These are phyloP conservation scores for Drosophila dunni DNA, from an alignment of 1,140 invertebrate species.

Conservation along the genomic window DNA sequence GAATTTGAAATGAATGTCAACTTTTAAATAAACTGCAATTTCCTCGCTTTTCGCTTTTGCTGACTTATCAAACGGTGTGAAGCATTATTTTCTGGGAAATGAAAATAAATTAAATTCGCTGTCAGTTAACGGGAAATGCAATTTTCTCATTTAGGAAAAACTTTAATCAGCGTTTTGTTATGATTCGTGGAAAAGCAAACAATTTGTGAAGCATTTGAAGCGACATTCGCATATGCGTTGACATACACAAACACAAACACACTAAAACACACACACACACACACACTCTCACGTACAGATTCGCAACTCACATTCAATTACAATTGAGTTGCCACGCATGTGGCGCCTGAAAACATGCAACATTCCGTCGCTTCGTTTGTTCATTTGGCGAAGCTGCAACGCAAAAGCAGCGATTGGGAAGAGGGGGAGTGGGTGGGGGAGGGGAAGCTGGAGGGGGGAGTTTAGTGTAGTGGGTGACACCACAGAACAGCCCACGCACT, in stretches of 20 bases:
- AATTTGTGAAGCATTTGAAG: slow-evolving; percentile 12
- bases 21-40: too few relatives aligned
- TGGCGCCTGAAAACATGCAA: slow-evolving; percentile 23
- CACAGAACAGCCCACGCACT: background rate
- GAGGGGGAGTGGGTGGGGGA: too few relatives aligned
- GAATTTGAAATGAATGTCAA: too few relatives aligned
- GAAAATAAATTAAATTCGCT: background rate
- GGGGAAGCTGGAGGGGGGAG: too few relatives aligned
- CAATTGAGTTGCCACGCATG: slow-evolving; percentile 24
- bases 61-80: background rate
- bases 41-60: too few relatives aligned
- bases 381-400: slow-evolving; percentile 24
- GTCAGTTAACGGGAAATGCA: background rate
- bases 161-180: slow-evolving; percentile 5
- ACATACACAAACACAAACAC: too few relatives aligned
- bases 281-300: too few relatives aligned
- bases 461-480: too few relatives aligned
- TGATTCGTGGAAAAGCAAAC: background rate
- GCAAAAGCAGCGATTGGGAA: background rate
- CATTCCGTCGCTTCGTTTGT: slow-evolving; percentile 1
- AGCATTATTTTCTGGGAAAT: background rate
- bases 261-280: too few relatives aligned
- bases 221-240: background rate
- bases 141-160: background rate
- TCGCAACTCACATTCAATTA: slow-evolving; percentile 3